Percentiles rank a stretch among this genome's conserved stretches.
phyloP scores from a whole-genome alignment of 2,113 vertebrate species.

The Petrocephalus zakoni region DNA sequence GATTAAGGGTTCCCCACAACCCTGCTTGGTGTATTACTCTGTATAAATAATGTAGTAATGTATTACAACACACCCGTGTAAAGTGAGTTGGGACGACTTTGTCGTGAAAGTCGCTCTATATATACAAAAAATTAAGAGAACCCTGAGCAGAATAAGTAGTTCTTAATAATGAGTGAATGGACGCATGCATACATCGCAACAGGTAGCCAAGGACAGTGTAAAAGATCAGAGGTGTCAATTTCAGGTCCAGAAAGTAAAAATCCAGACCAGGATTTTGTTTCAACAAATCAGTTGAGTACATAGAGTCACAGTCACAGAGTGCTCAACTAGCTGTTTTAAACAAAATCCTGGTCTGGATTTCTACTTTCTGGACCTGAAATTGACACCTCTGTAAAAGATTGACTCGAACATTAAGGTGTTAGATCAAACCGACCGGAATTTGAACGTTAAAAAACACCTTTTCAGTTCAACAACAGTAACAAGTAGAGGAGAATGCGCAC shows the following conservation, averaged over 20 bases:
- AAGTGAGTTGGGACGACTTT: not conserved
- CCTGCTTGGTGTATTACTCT: not conserved
- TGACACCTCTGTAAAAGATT: too few species aligned
- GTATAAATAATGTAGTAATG: not conserved
- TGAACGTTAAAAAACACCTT: not conserved
- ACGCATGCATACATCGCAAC: not conserved
- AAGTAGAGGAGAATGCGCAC: not conserved
- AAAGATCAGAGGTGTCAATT: too few species aligned
- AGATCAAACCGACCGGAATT: not conserved
- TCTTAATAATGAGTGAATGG: not conserved
- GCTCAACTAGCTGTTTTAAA: too few species aligned
- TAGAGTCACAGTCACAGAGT: too few species aligned
- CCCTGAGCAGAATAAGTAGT: not conserved
- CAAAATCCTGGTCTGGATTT: too few species aligned
- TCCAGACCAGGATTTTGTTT: too few species aligned
- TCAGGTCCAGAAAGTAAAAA: too few species aligned
- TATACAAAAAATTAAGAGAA: not conserved
- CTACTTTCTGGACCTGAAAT: too few species aligned
- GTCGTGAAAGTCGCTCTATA: not conserved
- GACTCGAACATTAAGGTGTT: not conserved
- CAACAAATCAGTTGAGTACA: too few species aligned
- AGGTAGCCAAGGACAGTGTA: not conserved
- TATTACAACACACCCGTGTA: not conserved
- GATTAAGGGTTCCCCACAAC: not conserved
- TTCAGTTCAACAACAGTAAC: too few species aligned